These are phyloP conservation scores for Lagria hirta DNA, from an alignment of 2,888 invertebrate species.

Conservation along the genomic window DNA sequence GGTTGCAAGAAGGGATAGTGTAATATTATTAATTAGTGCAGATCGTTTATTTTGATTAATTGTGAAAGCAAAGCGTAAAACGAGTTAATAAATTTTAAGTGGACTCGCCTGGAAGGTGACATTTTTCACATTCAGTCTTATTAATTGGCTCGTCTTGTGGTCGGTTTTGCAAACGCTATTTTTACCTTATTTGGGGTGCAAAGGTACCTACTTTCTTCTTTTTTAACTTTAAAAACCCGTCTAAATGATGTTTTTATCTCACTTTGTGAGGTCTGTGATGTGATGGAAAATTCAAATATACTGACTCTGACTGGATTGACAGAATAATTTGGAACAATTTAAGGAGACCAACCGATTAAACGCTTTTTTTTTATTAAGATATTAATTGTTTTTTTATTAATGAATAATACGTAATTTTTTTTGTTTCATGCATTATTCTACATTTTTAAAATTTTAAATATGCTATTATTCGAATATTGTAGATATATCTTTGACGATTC, in stretches of 20 bases:
- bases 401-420: too few species aligned
- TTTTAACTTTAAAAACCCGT: not conserved
- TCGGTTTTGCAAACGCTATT: conserved; percentile 15
- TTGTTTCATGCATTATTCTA: too few species aligned
- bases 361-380: too few species aligned
- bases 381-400: too few species aligned
- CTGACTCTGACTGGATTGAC: too few species aligned
- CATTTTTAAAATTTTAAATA: too few species aligned
- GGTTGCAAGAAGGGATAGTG: too few species aligned
- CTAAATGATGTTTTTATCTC: not conserved
- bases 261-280: too few species aligned
- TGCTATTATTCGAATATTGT: too few species aligned
- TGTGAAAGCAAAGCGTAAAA: conserved; percentile 30
- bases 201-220: not conserved
- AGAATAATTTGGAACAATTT: not conserved
- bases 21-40: conserved; percentile 38
- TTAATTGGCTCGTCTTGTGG: conserved; percentile 26
- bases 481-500: too few species aligned
- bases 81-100: conserved; percentile 36
- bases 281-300: too few species aligned
- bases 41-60: conserved; percentile 38
- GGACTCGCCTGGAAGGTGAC: conserved; percentile 29
- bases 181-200: not conserved
- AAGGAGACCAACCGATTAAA: too few species aligned
- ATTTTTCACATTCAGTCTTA: conserved; percentile 31